A percentile compares a stretch with the other conserved stretches of the same genome.
phyloP scores from a whole-genome alignment of 2,888 invertebrate genomes.

The Pocota personata region DNA sequence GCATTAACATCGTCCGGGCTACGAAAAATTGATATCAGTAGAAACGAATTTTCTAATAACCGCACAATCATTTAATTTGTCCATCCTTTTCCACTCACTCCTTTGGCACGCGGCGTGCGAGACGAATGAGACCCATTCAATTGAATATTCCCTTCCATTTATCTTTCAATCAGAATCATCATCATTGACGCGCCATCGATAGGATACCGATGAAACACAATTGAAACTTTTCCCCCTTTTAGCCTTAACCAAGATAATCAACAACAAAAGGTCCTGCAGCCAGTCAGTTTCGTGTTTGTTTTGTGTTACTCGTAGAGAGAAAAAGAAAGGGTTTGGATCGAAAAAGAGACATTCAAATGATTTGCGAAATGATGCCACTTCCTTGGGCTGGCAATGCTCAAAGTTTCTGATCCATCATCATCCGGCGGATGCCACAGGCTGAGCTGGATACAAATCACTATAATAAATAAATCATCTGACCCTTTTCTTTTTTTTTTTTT shows the following conservation, averaged over 20 bases:
- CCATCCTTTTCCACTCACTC: neutral
- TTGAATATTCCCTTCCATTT: constrained; percentile 59
- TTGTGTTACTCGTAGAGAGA: neutral
- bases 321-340: neutral
- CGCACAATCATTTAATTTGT: constrained; percentile 56
- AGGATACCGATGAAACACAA: constrained; percentile 12
- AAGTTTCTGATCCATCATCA: constrained; percentile 4
- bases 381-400: neutral
- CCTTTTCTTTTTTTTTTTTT: neutral
- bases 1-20: neutral
- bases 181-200: constrained; percentile 31
- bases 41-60: constrained; percentile 58
- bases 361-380: neutral
- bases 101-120: neutral
- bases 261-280: constrained; percentile 25
- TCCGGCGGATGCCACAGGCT: constrained; percentile 8
- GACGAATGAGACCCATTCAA: constrained; percentile 41
- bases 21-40: constrained; percentile 11
- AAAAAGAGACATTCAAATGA: constrained; percentile 15
- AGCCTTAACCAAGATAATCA: constrained; percentile 32
- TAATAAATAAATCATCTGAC: constrained; percentile 34
- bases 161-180: constrained; percentile 64
- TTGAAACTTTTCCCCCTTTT: constrained; percentile 7
- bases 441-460: constrained; percentile 8
- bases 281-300: constrained; percentile 9